Evolutionary conservation across 2,797 vertebrate genomes (phyloP).

Genomic region (Stomatorhinus walkeri): DNA sequence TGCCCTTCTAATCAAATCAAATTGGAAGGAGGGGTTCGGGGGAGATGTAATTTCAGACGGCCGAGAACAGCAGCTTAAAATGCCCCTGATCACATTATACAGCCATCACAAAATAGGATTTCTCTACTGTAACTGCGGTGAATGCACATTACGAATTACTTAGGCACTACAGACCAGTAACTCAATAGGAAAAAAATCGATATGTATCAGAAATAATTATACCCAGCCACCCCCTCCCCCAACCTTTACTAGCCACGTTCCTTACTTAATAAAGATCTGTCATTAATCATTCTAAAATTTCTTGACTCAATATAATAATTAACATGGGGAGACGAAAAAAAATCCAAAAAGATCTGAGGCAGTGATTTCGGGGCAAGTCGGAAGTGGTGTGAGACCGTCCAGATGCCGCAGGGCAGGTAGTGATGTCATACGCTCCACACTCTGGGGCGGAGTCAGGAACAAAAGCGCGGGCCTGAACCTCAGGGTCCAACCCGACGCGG

Average conservation of each 20-base stretch:
- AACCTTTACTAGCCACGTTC: constrained; percentile 37
- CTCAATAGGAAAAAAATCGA: constrained; percentile 69
- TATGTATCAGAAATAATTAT: constrained; percentile 74
- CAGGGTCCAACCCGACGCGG: constrained; percentile 42
- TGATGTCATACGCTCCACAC: constrained; percentile 18
- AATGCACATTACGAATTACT: constrained; percentile 79
- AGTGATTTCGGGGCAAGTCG: constrained; percentile 41
- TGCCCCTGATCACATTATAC: constrained; percentile 75
- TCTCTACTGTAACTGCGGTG: constrained; percentile 74
- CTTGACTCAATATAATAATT: constrained; percentile 57
- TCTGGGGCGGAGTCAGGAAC: background rate
- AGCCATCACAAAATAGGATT: constrained; percentile 76
- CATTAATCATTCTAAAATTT: constrained; percentile 60
- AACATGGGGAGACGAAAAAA: constrained; percentile 43
- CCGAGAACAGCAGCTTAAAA: constrained; percentile 69
- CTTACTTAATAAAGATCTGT: constrained; percentile 50
- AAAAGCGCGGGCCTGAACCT: constrained; percentile 24
- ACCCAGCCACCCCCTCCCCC: constrained; percentile 38
- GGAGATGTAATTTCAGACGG: constrained; percentile 68
- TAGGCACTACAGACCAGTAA: constrained; percentile 70
- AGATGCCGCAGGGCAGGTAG: constrained; percentile 32
- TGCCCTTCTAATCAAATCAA: constrained; percentile 64
- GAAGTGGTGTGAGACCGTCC: constrained; percentile 31
- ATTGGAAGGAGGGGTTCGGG: constrained; percentile 44
- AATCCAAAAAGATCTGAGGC: constrained; percentile 43